A percentile compares a stretch with the other conserved stretches of the same genome.
phyloP scores from a whole-genome alignment of 2,113 vertebrate species.

The Hydrolagus affinis region DNA sequence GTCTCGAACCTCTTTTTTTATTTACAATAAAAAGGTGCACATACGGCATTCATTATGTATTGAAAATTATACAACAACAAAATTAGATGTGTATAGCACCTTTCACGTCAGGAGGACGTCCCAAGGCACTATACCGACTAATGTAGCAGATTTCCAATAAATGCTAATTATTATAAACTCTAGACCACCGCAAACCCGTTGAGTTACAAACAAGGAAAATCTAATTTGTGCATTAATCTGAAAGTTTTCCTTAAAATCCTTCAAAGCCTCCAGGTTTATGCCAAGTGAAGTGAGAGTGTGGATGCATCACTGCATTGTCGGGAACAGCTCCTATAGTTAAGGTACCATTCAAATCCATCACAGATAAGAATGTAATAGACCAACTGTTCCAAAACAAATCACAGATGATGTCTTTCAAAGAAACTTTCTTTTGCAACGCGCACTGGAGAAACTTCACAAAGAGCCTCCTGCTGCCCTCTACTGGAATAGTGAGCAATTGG shows the following conservation, averaged over 20 bases:
- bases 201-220: too few relatives aligned
- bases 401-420: neutral
- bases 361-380: neutral
- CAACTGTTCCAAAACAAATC: neutral
- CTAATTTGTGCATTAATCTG: neutral
- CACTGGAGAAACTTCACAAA: neutral
- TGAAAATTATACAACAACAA: neutral
- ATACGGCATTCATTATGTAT: neutral
- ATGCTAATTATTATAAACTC: neutral
- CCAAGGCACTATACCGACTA: too few relatives aligned
- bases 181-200: too few relatives aligned
- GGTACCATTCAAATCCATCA: neutral
- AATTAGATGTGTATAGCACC: too few relatives aligned
- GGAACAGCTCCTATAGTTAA: neutral
- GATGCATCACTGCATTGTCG: neutral
- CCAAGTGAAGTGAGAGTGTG: neutral
- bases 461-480: slow-evolving; percentile 9
- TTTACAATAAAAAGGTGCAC: too few relatives aligned
- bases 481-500: neutral
- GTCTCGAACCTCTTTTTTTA: too few relatives aligned
- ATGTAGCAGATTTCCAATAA: neutral
- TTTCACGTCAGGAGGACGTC: too few relatives aligned
- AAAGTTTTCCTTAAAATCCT: neutral
- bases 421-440: neutral
- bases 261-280: neutral